Conservation (phyloP, 1,140 invertebrate genomes). For the Cyphomyrmex costatus region DNA sequence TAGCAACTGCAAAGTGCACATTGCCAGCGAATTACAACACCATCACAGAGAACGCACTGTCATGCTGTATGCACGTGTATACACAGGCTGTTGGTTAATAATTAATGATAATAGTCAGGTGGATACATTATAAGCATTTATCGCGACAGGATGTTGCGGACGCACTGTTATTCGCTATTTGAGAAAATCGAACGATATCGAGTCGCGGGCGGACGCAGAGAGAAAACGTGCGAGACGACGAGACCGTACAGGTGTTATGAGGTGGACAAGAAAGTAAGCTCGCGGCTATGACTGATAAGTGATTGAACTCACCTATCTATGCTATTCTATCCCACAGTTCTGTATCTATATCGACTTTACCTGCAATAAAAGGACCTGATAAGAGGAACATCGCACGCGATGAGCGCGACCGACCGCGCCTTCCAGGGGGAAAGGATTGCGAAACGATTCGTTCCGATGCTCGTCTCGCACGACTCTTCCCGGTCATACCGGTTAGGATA, state of each 20-base stretch:
- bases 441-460: conserved; percentile 21
- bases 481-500: conserved; percentile 27
- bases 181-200: background rate
- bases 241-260: background rate
- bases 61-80: conserved; percentile 25
- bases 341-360: background rate
- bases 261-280: background rate
- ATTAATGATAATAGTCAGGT: conserved; percentile 67
- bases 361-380: conserved; percentile 23
- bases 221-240: conserved; percentile 6
- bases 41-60: conserved; percentile 61
- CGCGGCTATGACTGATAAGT: conserved; percentile 50
- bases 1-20: conserved; percentile 63
- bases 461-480: conserved; percentile 23
- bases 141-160: conserved; percentile 22
- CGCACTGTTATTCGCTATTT: background rate
- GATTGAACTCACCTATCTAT: conserved; percentile 25
- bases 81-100: conserved; percentile 42
- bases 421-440: conserved; percentile 17
- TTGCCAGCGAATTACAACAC: conserved; percentile 66
- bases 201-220: background rate
- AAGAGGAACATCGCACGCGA: conserved; percentile 52
- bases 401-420: conserved; percentile 26
- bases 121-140: conserved; percentile 43
- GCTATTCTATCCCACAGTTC: background rate